Base-by-base conservation (phyloP, 1,140 invertebrate species). In the Ostrea edulis region DNA sequence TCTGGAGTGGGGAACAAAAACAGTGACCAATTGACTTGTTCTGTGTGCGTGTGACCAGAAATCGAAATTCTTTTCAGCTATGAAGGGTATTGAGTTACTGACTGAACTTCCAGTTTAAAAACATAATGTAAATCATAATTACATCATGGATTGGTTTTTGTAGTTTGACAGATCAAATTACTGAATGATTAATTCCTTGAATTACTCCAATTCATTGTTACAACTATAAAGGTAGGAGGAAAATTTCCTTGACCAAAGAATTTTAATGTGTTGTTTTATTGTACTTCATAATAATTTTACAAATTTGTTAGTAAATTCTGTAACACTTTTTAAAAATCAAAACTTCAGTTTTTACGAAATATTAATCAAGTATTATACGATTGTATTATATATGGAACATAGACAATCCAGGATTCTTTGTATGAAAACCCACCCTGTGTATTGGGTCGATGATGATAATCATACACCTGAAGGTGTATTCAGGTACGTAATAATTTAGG, bases 61-160 rank as follows among this genome's bases (percentile, higher is more conserved):
- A 77, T 77, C 68, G 22, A 77, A 77, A 77, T 77, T 77, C 68
- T 77, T 77, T 77, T 77, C 68, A 77, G 68, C 68, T 77, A 25
- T 9, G 68, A 77, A 35, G 68, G 68, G 68, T 77, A 77, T 77
- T 77, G 68, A 35, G 68, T 77, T 77, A 29, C 68, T 35, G 68
- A 9, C 68, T 77, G 68, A 14, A 77, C 68, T 77, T n/a, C 58
- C 58, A 62, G n/a, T 62, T 14, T 62, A 62, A 17, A 62, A 77
- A 35, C 22, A 77, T 77, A 77, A 77, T 77, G 68, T 77, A 77
- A 77, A 77, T 77, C 68, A 77, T 77, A 77, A 77, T 77, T 77
- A 77, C 25, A 35, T 25, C 22, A 77, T 77, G 68, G 68, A 77
- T 77, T 29, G 68, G 68, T 77, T 14, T 22, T 29, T 77, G 14